Evolutionary conservation across 1,140 invertebrate species (phyloP), one percentile per base, ranked within the genome.

Genomic region (Drosophila kepulauana): DNA sequence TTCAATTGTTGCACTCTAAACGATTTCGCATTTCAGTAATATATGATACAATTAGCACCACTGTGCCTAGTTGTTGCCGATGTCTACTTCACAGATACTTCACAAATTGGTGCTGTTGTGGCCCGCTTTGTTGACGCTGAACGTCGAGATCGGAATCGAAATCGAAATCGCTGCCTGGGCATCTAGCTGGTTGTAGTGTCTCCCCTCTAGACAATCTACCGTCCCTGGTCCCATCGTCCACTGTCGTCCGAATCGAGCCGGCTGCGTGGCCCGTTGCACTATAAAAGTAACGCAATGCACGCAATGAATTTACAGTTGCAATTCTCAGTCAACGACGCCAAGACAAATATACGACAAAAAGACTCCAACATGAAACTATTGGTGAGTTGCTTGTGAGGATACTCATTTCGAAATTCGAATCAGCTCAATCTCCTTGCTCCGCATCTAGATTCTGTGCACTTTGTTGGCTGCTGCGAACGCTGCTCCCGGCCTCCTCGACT

Each of bases 81-180:
- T 70, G 71, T 61, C 57, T 20, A 78, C 66, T 66, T 71, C 68
- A 78, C 49, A 87, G 85, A 84, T 87, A 87, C 85, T 87, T 87
- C 84, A 87, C 84, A 89, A 87, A 87, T 87, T 87, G 85, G 85
- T 80, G 85, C 74, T 87, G 73, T 70, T 81, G 30, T 87, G 82
- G 82, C 84, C 84, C 80, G 84, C 80, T 87, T 87, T 82, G 84
- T 79, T 84, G 81, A 79, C 74, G 68, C 58, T 78, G 41, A 66
- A 66, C 49, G 73, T 67, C 75, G 66, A 89, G 80, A 89, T 88
- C 71, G 84, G 33, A 77, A 73, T 73, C 56, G 68, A 64, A 75
- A 48, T 84, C 68, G 81, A 82, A 82, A 79, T 79, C 68, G 62
- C 45, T 59, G 70, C 41, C 35, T 15, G 48, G 10, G 59, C 68